Conservation (phyloP, 2,797 vertebrate species). For the Glossophaga mutica region DNA sequence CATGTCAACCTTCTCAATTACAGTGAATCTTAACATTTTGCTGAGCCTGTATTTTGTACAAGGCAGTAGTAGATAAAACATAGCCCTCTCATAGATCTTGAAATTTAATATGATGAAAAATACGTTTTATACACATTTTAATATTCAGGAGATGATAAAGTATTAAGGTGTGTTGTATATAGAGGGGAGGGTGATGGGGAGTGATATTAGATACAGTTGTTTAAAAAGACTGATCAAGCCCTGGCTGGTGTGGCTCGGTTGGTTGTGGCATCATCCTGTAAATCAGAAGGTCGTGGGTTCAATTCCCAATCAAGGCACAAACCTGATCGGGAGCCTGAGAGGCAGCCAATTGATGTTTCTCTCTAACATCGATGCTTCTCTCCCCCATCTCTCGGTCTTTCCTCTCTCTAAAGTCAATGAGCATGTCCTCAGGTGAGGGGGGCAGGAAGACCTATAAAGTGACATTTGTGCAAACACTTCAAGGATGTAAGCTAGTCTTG, state of each 20-base stretch:
- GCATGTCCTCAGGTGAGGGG: too few species aligned
- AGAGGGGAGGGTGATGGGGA: not conserved
- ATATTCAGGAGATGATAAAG: not conserved
- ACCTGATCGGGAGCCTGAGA: too few species aligned
- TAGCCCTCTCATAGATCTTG: not conserved
- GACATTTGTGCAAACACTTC: not conserved
- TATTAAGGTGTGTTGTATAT: not conserved
- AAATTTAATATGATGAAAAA: not conserved
- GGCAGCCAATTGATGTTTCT: too few species aligned
- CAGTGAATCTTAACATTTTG: not conserved
- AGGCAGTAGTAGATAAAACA: not conserved
- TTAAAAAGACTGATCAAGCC: not conserved
- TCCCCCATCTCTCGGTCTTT: too few species aligned
- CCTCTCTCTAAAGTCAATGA: too few species aligned
- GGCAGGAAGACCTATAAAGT: not conserved
- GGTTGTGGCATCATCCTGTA: too few species aligned
- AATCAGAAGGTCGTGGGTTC: not conserved
- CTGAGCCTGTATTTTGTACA: not conserved
- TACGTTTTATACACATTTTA: not conserved
- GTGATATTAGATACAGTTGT: not conserved
- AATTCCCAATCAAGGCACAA: not conserved
- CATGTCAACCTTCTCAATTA: conserved; percentile 6
- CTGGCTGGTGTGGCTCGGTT: not conserved
- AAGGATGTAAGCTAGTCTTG: not conserved
- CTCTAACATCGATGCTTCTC: too few species aligned